A percentile compares a stretch with the other conserved stretches of the same genome.
Evolutionary conservation across 2,797 vertebrate genomes (phyloP).

Genomic region (Pempheris klunzingeri): DNA sequence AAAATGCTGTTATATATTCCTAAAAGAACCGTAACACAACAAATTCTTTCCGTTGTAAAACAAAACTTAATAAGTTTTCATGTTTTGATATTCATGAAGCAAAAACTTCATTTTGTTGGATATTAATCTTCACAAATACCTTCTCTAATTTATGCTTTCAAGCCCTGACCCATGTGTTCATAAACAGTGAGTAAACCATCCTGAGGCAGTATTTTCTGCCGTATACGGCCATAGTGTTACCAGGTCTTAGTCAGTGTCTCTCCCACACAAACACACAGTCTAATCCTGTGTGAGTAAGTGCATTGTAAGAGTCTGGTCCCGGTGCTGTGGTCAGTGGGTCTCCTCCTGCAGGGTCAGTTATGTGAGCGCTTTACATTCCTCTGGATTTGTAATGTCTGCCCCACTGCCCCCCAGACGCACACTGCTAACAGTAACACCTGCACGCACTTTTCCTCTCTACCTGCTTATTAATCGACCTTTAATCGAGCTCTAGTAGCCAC

Average conservation of each 20-base stretch:
- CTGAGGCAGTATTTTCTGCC: background rate
- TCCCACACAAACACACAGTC: constrained; percentile 18
- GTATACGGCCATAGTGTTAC: background rate
- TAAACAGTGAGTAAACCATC: background rate
- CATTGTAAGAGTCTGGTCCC: constrained; percentile 30
- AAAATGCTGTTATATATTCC: too few species aligned
- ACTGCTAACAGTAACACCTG: constrained; percentile 16
- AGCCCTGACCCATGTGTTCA: background rate
- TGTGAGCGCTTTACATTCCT: constrained; percentile 72
- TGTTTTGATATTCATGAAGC: background rate
- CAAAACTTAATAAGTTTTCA: background rate
- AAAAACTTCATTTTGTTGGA: too few species aligned
- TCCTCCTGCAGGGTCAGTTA: constrained; percentile 56
- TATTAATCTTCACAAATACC: too few species aligned
- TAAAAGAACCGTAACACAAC: background rate
- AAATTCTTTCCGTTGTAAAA: background rate
- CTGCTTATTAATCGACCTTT: background rate
- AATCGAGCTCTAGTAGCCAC: background rate
- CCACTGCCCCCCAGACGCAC: constrained; percentile 10
- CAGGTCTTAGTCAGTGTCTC: constrained; percentile 14
- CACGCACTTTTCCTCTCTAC: constrained; percentile 2
- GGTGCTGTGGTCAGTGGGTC: constrained; percentile 67
- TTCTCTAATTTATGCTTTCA: too few species aligned
- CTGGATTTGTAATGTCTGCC: constrained; percentile 74
- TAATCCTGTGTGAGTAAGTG: constrained; percentile 39